Conservation (phyloP, 2,113 vertebrate genomes). For the Syngnathus scovelli region DNA sequence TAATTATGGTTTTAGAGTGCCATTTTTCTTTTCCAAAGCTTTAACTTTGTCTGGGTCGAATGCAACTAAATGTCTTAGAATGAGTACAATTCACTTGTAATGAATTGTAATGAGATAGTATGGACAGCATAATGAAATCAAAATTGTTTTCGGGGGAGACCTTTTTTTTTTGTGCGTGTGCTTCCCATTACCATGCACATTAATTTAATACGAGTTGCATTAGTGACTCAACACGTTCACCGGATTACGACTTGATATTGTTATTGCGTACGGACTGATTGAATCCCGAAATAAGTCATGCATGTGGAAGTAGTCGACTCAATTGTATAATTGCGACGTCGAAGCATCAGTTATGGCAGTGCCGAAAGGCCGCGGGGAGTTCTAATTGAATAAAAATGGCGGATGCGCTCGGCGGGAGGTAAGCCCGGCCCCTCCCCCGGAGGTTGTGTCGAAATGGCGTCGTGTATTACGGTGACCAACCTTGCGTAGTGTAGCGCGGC, state of each 20-base stretch:
- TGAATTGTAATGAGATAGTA: background rate
- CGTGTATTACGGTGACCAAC: constrained; percentile 32
- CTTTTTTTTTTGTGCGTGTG: background rate
- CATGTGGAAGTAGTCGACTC: constrained; percentile 9
- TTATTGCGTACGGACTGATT: background rate
- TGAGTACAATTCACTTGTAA: background rate
- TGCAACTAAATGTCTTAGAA: background rate
- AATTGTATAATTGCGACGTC: constrained; percentile 27
- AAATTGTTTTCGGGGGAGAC: background rate
- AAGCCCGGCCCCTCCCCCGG: background rate
- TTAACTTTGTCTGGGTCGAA: background rate
- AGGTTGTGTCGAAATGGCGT: background rate
- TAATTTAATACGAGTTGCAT: constrained; percentile 1
- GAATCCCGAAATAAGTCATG: background rate
- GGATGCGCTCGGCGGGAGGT: constrained; percentile 5
- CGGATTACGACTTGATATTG: background rate
- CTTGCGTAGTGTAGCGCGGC: constrained; percentile 31
- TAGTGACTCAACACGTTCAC: constrained; percentile 1
- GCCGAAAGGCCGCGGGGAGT: background rate
- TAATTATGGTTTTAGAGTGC: background rate
- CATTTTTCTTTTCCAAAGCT: background rate
- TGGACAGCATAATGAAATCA: background rate
- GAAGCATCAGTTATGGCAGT: constrained; percentile 20
- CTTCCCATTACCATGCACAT: background rate
- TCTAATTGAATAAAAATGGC: constrained; percentile 7